phyloP scores from a whole-genome alignment of 2,888 invertebrate species.

The Mythimna vitellina region DNA sequence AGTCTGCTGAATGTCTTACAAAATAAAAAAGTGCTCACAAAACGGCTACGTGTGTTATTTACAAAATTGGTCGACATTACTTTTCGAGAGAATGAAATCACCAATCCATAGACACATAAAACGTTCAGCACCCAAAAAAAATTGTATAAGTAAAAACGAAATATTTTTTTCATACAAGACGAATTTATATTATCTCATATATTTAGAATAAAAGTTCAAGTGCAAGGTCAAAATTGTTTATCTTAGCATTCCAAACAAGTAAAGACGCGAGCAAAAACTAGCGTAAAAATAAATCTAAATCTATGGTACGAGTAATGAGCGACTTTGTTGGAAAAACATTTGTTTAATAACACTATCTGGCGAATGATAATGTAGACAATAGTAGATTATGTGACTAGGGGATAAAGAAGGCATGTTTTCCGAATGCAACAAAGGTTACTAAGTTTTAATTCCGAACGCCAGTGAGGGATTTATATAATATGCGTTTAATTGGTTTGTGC shows the following conservation, averaged over 20 bases:
- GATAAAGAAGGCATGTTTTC: too few species aligned
- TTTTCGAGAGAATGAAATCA: conserved; percentile 39
- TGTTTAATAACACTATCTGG: too few species aligned
- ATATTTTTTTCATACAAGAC: conserved; percentile 30
- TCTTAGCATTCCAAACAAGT: conserved; percentile 78
- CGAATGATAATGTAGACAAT: too few species aligned
- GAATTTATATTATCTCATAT: conserved; percentile 50
- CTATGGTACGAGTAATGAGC: conserved; percentile 62
- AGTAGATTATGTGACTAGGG: too few species aligned
- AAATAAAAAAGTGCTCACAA: conserved; percentile 40
- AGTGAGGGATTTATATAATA: too few species aligned
- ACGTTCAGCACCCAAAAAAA: conserved; percentile 21
- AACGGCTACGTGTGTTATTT: conserved; percentile 54
- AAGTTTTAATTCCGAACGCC: too few species aligned
- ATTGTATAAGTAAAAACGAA: conserved; percentile 45
- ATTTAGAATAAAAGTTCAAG: conserved; percentile 59
- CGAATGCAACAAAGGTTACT: too few species aligned
- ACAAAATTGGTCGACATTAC: conserved; percentile 40
- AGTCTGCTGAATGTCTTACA: conserved; percentile 19
- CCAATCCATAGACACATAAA: conserved; percentile 37
- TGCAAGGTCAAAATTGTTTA: conserved; percentile 76
- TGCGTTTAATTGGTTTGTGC: too few species aligned
- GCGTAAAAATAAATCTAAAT: conserved; percentile 73
- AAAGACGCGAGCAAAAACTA: conserved; percentile 80
- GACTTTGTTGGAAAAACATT: not conserved